These are phyloP conservation scores for Drosophila paracracens DNA, from an alignment of 2,888 invertebrate species.

Conservation along the genomic window DNA sequence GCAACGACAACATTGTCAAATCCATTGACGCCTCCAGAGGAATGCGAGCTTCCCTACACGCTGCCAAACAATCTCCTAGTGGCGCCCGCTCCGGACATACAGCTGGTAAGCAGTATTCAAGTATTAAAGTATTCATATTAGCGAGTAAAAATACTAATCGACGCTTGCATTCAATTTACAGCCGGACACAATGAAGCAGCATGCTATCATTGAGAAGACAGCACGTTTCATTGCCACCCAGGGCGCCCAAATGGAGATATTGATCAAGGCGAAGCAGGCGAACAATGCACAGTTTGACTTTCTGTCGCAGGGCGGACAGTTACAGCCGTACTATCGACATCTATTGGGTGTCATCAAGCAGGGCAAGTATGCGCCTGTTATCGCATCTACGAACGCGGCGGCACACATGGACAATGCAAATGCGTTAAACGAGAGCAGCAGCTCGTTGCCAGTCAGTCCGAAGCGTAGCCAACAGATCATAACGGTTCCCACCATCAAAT, in stretches of 20 bases:
- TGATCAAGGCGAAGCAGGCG: constrained; percentile 98
- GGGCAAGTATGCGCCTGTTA: constrained; percentile 86
- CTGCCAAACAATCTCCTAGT: constrained; percentile 91
- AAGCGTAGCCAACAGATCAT: constrained; percentile 67
- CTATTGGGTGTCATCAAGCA: constrained; percentile 89
- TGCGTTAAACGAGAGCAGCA: constrained; percentile 43
- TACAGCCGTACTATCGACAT: constrained; percentile 96
- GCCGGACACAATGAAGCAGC: constrained; percentile 95
- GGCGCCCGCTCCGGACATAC: constrained; percentile 90
- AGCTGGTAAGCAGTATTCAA: constrained; percentile 86
- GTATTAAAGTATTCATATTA: background rate
- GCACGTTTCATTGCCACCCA: constrained; percentile 94
- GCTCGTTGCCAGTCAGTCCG: constrained; percentile 18
- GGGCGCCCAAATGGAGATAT: constrained; percentile 99
- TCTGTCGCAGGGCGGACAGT: constrained; percentile 92
- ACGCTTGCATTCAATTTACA: constrained; percentile 81
- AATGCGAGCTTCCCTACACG: constrained; percentile 91
- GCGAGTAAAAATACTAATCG: background rate
- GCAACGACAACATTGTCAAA: constrained; percentile 41
- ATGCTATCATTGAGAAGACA: constrained; percentile 98
- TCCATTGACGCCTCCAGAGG: constrained; percentile 85
- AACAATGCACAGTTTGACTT: constrained; percentile 97
- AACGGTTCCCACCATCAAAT: constrained; percentile 88
- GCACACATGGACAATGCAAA: constrained; percentile 21
- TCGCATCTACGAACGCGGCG: constrained; percentile 64